Conservation (phyloP, 2,888 invertebrate genomes). For the Hirtodrosophila trivittata region DNA sequence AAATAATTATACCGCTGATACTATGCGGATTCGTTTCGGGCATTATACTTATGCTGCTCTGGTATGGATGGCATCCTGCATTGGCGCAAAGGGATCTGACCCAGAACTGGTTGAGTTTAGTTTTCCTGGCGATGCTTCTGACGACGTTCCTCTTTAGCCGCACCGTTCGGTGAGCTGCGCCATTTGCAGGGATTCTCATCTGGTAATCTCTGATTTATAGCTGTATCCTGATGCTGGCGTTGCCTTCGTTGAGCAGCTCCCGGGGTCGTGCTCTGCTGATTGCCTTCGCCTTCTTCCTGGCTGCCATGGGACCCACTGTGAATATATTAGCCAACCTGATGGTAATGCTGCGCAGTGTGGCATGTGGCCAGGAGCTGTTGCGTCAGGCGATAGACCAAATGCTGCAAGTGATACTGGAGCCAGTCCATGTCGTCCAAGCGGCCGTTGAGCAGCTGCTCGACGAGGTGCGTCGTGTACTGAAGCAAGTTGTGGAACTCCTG, state of each 20-base stretch:
- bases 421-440: constrained; percentile 87
- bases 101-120: constrained; percentile 36
- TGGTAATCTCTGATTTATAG: constrained; percentile 70
- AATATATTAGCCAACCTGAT: constrained; percentile 90
- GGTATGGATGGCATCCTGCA: constrained; percentile 55
- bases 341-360: constrained; percentile 89
- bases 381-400: constrained; percentile 87
- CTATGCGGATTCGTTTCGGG: constrained; percentile 69
- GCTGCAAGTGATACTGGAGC: constrained; percentile 87
- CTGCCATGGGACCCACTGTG: constrained; percentile 90
- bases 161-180: constrained; percentile 61
- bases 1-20: constrained; percentile 31
- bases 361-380: constrained; percentile 91
- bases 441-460: constrained; percentile 87
- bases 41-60: constrained; percentile 52
- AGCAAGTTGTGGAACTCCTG: constrained; percentile 86
- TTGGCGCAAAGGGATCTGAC: constrained; percentile 12
- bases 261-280: constrained; percentile 90
- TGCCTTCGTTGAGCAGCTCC: constrained; percentile 91
- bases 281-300: constrained; percentile 89
- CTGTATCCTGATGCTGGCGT: constrained; percentile 88
- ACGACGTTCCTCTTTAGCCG: constrained; percentile 62
- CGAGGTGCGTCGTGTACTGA: constrained; percentile 86
- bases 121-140: constrained; percentile 35
- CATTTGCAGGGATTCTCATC: accelerated